Evolutionary conservation across 92 coral and sea anemone species (phyloP), one percentile per base, ranked within the genome.

Genomic region (Parazoanthus atlanticus): DNA sequence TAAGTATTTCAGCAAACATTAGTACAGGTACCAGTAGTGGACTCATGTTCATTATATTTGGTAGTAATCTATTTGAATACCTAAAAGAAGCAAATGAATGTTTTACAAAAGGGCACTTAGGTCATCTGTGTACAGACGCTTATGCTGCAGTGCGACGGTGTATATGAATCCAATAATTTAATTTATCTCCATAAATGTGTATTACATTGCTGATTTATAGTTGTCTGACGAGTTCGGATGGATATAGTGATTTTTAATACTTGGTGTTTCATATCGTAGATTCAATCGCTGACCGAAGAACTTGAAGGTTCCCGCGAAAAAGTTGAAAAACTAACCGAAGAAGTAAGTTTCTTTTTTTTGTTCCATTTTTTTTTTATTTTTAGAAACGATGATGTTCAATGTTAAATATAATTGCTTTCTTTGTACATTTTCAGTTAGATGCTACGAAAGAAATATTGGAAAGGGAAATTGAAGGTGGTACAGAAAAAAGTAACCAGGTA

Each of bases 211-310:
- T 13, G 19, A 19, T 52, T 13, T 52, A 52, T 12, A 13, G 58
- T 52, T 52, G 56, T 49, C 17, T 49, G 25, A 79, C 13, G 15
- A 17, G 40, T 78, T 47, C 28, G 61, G 6, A 9, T 33, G 49
- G 46, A 49, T 26, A 28, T n/a, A 38, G 4, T 28, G 16, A n/a
- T 28, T 3, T n/a, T 79, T 1, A 79, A 28, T 23, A 13, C 21
- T 8, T 21, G 32, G 6, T 29, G 28, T 84, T 30, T 33, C 10
- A 32, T 26, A 52, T 72, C 70, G 28, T 43, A 94, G 96, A 89
- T 81, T 64, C 82, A 92, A 25, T 88, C 89, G 49, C 73, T 94
- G 61, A 71, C 90, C 58, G 89, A 36, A 66, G 89, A 94, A 77
- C 88, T 94, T 74, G 85, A n/a, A 25, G 29, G 81, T 67, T 85